These are phyloP conservation scores for Odontocolon sp. DNA, from an alignment of 2,888 invertebrate genomes.

Conservation along the genomic window DNA sequence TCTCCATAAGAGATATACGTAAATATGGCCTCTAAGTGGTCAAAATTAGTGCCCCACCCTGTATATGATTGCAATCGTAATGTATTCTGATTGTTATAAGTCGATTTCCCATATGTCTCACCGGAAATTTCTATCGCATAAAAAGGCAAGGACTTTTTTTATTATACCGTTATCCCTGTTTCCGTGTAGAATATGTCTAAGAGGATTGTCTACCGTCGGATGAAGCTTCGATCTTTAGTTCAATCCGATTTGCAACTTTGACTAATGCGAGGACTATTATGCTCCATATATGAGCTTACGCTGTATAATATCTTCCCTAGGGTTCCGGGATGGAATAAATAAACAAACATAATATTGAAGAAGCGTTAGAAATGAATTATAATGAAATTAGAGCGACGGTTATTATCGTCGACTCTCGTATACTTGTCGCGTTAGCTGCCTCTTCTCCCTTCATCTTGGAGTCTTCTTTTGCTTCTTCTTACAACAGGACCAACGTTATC, in stretches of 20 bases:
- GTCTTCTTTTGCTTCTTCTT: conserved; percentile 11
- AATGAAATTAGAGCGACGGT: conserved; percentile 9
- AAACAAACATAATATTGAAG: background rate
- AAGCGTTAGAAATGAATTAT: background rate
- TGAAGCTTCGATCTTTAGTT: too few relatives aligned
- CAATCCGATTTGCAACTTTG: too few relatives aligned
- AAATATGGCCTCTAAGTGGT: too few relatives aligned
- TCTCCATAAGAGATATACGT: too few relatives aligned
- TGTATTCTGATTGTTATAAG: background rate
- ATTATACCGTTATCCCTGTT: too few relatives aligned
- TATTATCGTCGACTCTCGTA: conserved; percentile 40
- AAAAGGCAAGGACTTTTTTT: background rate
- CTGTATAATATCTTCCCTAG: too few relatives aligned
- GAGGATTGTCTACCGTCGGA: too few relatives aligned
- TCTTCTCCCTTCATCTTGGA: conserved; percentile 29
- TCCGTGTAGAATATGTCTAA: too few relatives aligned
- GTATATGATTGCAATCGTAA: too few relatives aligned
- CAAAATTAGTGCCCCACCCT: too few relatives aligned
- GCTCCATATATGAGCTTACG: too few relatives aligned
- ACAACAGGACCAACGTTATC: conserved; percentile 46
- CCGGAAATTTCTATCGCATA: conserved; percentile 3
- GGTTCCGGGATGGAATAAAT: background rate
- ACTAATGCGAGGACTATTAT: too few relatives aligned
- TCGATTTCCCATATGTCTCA: conserved; percentile 31
- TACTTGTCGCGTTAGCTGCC: conserved; percentile 31